Conservation (phyloP, 2,888 invertebrate genomes). For the Drosophila leonis region DNA sequence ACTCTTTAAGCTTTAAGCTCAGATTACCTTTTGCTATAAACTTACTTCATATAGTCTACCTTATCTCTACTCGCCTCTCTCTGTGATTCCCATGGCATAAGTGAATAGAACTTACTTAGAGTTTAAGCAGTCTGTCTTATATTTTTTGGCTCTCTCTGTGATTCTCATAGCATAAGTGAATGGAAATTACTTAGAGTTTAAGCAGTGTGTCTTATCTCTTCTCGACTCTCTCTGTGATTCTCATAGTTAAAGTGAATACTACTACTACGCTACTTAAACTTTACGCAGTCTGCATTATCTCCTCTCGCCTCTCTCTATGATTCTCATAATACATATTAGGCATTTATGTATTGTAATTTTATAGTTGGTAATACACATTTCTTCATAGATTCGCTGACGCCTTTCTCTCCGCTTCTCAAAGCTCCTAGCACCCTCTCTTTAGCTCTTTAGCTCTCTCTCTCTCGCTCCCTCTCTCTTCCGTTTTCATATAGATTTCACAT, state of each 20-base stretch:
- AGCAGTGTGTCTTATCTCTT: neutral
- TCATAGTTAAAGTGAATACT: neutral
- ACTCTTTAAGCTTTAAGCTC: too few relatives aligned
- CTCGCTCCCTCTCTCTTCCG: neutral
- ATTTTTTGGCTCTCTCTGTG: neutral
- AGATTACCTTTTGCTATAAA: too few relatives aligned
- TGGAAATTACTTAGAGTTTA: neutral
- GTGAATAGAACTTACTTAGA: neutral
- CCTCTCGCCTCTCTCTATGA: neutral
- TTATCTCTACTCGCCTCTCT: too few relatives aligned
- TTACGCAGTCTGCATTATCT: neutral
- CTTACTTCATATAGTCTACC: too few relatives aligned
- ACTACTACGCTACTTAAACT: neutral
- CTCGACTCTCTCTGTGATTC: neutral
- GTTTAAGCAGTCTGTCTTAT: neutral
- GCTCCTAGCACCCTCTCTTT: neutral
- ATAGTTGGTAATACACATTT: neutral
- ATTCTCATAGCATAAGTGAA: neutral
- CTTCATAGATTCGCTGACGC: neutral
- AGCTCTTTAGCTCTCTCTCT: neutral
- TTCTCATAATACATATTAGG: neutral
- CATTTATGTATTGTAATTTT: neutral
- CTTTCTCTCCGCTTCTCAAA: neutral
- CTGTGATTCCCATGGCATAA: neutral
- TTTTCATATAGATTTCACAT: neutral